phyloP scores from a whole-genome alignment of 30 jellyfish, hydroid and myxozoan species.

The Hydra vulgaris region DNA sequence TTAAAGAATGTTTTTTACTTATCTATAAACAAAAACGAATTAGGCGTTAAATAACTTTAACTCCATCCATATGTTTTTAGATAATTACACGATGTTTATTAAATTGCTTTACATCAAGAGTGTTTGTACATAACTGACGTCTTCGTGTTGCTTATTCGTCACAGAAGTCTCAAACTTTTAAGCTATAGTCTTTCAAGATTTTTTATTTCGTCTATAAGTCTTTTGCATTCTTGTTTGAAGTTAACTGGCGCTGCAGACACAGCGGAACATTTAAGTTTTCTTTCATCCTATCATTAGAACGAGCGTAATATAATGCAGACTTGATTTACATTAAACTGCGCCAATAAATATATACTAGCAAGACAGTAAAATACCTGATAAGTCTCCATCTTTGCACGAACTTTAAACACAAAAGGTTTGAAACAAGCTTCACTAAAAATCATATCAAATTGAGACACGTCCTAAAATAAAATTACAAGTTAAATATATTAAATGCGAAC shows the following conservation, averaged over 20 bases:
- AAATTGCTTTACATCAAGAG: too few species aligned
- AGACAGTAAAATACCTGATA: slow-evolving; percentile 57
- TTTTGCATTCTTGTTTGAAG: slow-evolving; percentile 55
- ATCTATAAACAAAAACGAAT: too few species aligned
- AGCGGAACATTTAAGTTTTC: slow-evolving; percentile 72
- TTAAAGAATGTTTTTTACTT: too few species aligned
- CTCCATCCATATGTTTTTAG: too few species aligned
- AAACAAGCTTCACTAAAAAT: slow-evolving; percentile 58
- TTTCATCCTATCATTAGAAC: slow-evolving; percentile 69
- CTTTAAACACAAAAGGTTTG: slow-evolving; percentile 49
- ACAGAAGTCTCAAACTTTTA: too few species aligned
- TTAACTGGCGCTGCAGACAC: slow-evolving; percentile 67
- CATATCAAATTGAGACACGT: slow-evolving; percentile 58
- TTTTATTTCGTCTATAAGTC: slow-evolving; percentile 65
- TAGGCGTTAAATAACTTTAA: too few species aligned
- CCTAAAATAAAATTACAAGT: slow-evolving; percentile 49
- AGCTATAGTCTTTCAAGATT: too few species aligned
- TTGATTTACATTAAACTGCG: background rate
- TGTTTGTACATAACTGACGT: too few species aligned
- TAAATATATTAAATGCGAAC: too few species aligned
- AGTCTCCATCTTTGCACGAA: slow-evolving; percentile 96
- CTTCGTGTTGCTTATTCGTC: too few species aligned
- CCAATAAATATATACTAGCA: too few species aligned
- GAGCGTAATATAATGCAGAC: background rate
- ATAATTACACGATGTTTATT: too few species aligned